Conservation (phyloP, 2,888 invertebrate genomes). For the Cynaeus angustus region DNA sequence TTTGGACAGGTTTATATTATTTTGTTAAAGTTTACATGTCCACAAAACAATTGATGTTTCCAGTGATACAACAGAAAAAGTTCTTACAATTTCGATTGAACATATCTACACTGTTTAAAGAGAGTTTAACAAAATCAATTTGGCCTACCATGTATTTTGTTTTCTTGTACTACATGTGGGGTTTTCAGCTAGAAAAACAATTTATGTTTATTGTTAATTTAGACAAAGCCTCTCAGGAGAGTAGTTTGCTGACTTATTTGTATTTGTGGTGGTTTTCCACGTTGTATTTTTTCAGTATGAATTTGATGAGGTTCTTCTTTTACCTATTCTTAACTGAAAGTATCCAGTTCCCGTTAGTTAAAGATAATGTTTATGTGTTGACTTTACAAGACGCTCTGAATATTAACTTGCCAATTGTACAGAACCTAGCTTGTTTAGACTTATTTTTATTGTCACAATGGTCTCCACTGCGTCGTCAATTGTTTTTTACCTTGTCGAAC, state of each 20-base stretch:
- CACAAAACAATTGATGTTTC: constrained; percentile 77
- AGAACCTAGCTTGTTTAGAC: constrained; percentile 85
- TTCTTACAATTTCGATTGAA: constrained; percentile 79
- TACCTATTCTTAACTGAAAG: constrained; percentile 82
- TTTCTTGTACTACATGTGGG: constrained; percentile 77
- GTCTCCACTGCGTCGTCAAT: constrained; percentile 75
- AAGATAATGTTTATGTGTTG: constrained; percentile 68
- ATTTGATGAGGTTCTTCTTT: constrained; percentile 81
- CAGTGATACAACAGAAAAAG: constrained; percentile 82
- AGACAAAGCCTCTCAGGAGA: constrained; percentile 74
- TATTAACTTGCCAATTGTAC: constrained; percentile 78
- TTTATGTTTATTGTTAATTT: constrained; percentile 75
- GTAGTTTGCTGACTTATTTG: constrained; percentile 72
- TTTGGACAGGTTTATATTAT: constrained; percentile 79
- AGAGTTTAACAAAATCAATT: constrained; percentile 76
- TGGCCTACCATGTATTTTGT: constrained; percentile 78
- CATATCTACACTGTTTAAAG: constrained; percentile 75
- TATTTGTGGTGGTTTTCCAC: constrained; percentile 82
- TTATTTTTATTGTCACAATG: constrained; percentile 80
- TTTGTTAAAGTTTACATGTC: constrained; percentile 76
- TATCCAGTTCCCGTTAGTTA: constrained; percentile 78
- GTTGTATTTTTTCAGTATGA: constrained; percentile 81
- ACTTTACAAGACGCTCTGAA: constrained; percentile 78
- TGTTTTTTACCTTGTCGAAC: constrained; percentile 83
- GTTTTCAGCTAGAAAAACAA: constrained; percentile 73